Base-by-base conservation (phyloP, 1,140 invertebrate genomes). In the Sipha flava region DNA sequence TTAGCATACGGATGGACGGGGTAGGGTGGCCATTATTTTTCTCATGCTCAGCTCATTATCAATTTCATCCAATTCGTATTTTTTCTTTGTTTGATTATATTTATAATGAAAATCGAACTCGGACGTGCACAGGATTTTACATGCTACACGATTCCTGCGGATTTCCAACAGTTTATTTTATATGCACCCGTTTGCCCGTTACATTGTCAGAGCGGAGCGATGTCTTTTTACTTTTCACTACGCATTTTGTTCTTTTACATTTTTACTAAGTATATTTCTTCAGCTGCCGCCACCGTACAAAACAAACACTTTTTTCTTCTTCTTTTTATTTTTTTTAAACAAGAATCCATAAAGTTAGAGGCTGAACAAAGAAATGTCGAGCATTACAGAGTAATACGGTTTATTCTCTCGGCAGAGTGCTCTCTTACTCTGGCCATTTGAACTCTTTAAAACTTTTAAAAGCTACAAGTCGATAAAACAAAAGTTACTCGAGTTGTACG, bases 361-460 rank as follows among this genome's bases (percentile, higher is more conserved):
- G 43, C 66, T 43, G 43, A 70, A 47, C 66, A 70, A 70, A 70
- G 66, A 70, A 26, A 70, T 31, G 66, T 70, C 66, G 43, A 18
- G 40, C 40, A 70, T 70, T 70, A 47, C 66, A 6, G 21, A 29
- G 40, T 47, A 70, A 47, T 47, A 70, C 40, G 40, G 66, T 70
- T 70, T 70, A 47, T 47, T 70, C 43, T 70, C 16, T 70, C 16
- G 14, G 9, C 40, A 29, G 40, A 70, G 43, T 47, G 40, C 40
- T 29, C 66, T 70, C 43, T 23, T 26, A 16, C 66, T 29, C 23
- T 70, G 66, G 66, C 23, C 40, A 70, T 23, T 70, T 70, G 40
- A 70, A 70, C 66, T 47, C 40, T 70, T 68, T 68, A 68, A 45
- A 70, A 70, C 16, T 70, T 70, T 70, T 70, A 70, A 70, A 70